Conservation (phyloP, 2,113 vertebrate species). For the Eidolon helvum region DNA sequence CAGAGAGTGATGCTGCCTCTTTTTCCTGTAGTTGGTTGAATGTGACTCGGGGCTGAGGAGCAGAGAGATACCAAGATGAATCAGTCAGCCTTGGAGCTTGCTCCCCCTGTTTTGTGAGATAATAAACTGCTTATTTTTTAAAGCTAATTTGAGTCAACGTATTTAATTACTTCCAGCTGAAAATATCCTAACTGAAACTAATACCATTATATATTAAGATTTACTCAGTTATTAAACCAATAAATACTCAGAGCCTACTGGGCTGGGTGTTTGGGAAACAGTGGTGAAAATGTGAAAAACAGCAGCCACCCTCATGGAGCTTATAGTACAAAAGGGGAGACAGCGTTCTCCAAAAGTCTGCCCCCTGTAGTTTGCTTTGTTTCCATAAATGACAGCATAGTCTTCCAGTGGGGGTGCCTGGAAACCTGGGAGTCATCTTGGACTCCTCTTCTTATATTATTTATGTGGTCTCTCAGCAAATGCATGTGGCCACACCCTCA, state of each 20-base stretch:
- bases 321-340: not conserved
- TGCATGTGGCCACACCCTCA: not conserved
- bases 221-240: not conserved
- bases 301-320: not conserved
- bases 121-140: not conserved
- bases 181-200: not conserved
- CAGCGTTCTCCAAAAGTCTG: not conserved
- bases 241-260: not conserved
- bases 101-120: not conserved
- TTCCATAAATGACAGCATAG: not conserved
- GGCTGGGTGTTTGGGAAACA: not conserved
- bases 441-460: not conserved
- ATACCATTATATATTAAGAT: not conserved
- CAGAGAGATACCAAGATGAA: not conserved
- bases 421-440: not conserved
- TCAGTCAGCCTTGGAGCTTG: not conserved
- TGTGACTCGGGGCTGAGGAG: not conserved
- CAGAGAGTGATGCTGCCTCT: not conserved
- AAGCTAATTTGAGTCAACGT: slow-evolving; percentile 6
- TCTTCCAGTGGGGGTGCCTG: not conserved
- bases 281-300: not conserved
- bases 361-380: no score
- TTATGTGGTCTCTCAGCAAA: not conserved
- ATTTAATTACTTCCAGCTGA: slow-evolving; percentile 36
- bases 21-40: not conserved